Base-by-base conservation (phyloP, 1,140 invertebrate genomes). In the Pogonomyrmex californicus region DNA sequence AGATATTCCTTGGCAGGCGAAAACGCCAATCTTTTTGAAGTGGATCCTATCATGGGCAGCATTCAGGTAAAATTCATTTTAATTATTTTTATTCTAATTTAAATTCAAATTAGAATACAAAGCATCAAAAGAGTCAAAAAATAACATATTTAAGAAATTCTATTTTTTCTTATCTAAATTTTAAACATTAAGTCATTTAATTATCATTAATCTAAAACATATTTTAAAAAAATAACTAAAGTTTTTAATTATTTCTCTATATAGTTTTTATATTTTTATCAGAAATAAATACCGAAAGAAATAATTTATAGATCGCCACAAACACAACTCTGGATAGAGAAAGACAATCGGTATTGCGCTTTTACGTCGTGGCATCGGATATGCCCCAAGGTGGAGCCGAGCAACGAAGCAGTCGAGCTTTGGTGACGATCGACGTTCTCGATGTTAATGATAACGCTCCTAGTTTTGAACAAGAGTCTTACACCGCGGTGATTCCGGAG, bases 391-490 rank as follows among this genome's bases (percentile, higher is more conserved):
- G 96, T 1, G 96, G 97, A 0, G 96, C 96, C 0, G 97, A 97
- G 49, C 96, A 97, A 75, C 96, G 96, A 76, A 96, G 96, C 33
- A 95, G 96, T 3, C 94, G 95, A 33, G 96, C 96, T 2, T 94
- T 97, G 86, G 95, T 98, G 0, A 96, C 96, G 0, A 96, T 98
- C 4, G 97, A 98, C 88, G 96, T 98, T 4, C 92, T 97, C 0
- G 98, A 98, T 93, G 97, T 98, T 0, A 98, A 99, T 91, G 98
- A 99, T 87, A 98, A 98, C 93, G 96, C 97, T 23, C 97, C 97
- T 0, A 91, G 85, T 33, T 96, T 96, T 62, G 91, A 94, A 0
- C 95, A 96, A 70, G 93, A 95, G 62, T 93, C 93, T 1, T 96
- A 96, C 65, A 96, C 95, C 0, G 95, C 95, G 0, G 97, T 97